A percentile compares a stretch with the other conserved stretches of the same genome.
These are phyloP conservation scores for Elmis aenea DNA, from an alignment of 2,888 invertebrate species.

Conservation along the genomic window DNA sequence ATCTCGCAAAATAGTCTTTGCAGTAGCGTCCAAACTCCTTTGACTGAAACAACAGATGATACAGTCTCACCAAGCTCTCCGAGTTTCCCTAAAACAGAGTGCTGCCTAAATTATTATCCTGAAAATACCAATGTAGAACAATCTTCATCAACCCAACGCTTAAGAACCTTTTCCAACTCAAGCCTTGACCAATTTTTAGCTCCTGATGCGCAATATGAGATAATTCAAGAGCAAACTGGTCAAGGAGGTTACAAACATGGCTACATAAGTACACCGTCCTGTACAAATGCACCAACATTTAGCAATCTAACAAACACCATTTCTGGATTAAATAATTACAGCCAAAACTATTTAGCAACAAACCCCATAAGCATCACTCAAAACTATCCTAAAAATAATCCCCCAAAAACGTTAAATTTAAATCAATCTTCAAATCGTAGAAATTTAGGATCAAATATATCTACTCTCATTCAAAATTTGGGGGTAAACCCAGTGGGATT, in stretches of 20 bases:
- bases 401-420: conserved; percentile 33
- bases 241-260: conserved; percentile 32
- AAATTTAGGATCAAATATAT: conserved; percentile 46
- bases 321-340: conserved; percentile 42
- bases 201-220: conserved; percentile 61
- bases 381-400: conserved; percentile 33
- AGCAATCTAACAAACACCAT: conserved; percentile 45
- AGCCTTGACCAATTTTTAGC: conserved; percentile 48
- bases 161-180: conserved; percentile 26
- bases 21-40: conserved; percentile 43
- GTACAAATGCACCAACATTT: conserved; percentile 13
- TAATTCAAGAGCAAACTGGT: conserved; percentile 49
- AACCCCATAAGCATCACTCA: conserved; percentile 29
- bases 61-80: conserved; percentile 38
- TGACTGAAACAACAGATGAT: conserved; percentile 46
- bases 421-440: conserved; percentile 38
- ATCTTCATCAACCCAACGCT: conserved; percentile 24
- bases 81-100: conserved; percentile 30
- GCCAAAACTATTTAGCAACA: conserved; percentile 35
- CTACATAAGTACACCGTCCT: conserved; percentile 17
- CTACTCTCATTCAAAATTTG: conserved; percentile 48
- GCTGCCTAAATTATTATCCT: conserved; percentile 38
- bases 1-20: conserved; percentile 41
- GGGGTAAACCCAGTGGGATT: conserved; percentile 46
- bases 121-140: conserved; percentile 30